Conservation (phyloP, 2,113 vertebrate genomes). For the Boulengeromyrus knoepffleri region DNA sequence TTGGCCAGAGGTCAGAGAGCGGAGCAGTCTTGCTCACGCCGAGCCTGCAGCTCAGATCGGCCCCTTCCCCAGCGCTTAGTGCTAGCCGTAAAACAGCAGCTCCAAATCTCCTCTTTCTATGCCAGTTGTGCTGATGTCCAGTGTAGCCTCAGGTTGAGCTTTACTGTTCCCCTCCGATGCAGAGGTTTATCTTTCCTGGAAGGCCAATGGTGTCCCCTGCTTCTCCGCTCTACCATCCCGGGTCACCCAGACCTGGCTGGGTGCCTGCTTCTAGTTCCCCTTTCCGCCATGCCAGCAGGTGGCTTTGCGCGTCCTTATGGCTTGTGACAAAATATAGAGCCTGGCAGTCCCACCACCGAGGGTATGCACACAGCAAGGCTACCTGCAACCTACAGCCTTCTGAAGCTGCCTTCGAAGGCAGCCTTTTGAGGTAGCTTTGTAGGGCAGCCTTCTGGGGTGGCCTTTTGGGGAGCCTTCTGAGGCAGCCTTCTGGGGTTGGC, state of each 20-base stretch:
- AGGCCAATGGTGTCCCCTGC: neutral
- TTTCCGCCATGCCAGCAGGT: neutral
- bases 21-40: constrained; percentile 38
- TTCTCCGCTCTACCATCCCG: neutral
- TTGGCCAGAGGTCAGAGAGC: constrained; percentile 54
- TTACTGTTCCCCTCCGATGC: neutral
- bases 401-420: too few species aligned
- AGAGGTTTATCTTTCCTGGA: neutral
- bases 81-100: neutral
- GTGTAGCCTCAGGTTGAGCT: neutral
- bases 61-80: constrained; percentile 35
- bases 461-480: neutral
- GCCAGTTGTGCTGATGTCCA: neutral
- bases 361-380: too few species aligned
- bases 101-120: neutral
- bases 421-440: too few species aligned
- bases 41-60: constrained; percentile 34
- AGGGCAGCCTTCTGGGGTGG: neutral
- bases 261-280: neutral
- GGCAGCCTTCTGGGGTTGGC: too few species aligned
- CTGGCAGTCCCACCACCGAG: too few species aligned
- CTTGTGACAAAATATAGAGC: too few species aligned
- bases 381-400: too few species aligned
- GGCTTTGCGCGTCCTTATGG: neutral
- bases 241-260: neutral